Percentiles rank a stretch among this genome's conserved stretches.
Conservation (phyloP, 2,888 invertebrate species). For the Cheilosia pagana region DNA sequence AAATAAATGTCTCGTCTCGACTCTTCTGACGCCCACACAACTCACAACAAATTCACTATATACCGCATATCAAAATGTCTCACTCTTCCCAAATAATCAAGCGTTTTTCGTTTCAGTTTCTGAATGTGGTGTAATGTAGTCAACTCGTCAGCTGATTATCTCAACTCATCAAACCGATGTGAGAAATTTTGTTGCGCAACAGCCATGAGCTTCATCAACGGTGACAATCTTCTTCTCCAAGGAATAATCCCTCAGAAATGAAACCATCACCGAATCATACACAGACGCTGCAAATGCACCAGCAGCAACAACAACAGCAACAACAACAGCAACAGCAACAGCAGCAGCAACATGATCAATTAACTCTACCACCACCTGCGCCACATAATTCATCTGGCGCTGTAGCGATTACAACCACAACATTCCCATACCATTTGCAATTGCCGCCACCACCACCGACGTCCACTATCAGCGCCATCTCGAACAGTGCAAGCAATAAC, state of each 20-base stretch:
- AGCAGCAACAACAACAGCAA: constrained; percentile 71
- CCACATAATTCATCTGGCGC: constrained; percentile 72
- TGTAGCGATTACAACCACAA: constrained; percentile 68
- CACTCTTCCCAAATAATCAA: constrained; percentile 12
- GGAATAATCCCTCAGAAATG: constrained; percentile 63
- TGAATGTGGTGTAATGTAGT: constrained; percentile 55
- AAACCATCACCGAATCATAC: constrained; percentile 71
- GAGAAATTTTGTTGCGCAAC: constrained; percentile 33
- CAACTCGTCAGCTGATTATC: constrained; percentile 25
- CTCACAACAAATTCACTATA: not conserved
- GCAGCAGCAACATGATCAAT: constrained; percentile 74
- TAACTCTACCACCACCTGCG: constrained; percentile 69
- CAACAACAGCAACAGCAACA: constrained; percentile 62
- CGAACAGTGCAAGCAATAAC: constrained; percentile 44
- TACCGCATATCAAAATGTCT: not conserved
- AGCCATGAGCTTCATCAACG: constrained; percentile 67
- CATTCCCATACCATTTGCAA: constrained; percentile 70
- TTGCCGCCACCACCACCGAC: constrained; percentile 77
- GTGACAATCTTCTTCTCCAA: constrained; percentile 55
- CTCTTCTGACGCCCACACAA: not conserved
- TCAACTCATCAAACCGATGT: constrained; percentile 34
- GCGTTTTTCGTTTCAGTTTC: constrained; percentile 23
- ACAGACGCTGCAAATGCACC: constrained; percentile 67
- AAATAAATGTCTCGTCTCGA: not conserved
- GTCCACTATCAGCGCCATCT: constrained; percentile 49